Conservation (phyloP, 2,113 vertebrate genomes). For the Ochotona princeps region DNA sequence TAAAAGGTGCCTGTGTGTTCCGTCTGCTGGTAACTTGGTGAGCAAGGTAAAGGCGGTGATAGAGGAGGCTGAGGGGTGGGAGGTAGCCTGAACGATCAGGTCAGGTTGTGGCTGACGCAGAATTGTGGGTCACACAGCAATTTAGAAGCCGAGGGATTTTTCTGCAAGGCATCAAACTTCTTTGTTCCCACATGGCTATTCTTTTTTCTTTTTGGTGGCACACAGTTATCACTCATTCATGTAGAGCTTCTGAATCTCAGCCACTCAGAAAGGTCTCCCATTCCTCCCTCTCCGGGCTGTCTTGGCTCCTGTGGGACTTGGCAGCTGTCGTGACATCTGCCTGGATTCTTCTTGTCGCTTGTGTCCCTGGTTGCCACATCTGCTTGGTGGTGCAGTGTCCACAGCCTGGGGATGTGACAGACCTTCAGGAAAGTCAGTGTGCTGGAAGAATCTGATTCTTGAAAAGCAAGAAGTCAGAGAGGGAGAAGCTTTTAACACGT, state of each 20-base stretch:
- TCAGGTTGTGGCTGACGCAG: background rate
- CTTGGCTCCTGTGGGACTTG: background rate
- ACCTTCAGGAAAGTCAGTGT: conserved; percentile 24
- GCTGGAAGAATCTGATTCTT: background rate
- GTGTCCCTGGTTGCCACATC: background rate
- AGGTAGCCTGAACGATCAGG: rapidly evolving
- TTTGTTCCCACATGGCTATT: background rate
- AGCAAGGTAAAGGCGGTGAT: background rate
- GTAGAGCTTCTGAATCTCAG: background rate
- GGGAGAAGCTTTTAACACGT: background rate
- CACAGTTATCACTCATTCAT: background rate
- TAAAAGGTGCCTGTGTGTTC: background rate
- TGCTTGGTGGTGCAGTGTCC: background rate
- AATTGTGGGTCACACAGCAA: background rate
- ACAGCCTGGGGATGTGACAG: background rate
- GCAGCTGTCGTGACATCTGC: conserved; percentile 4
- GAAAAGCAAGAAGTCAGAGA: background rate
- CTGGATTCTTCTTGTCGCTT: background rate
- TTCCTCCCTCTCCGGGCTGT: background rate
- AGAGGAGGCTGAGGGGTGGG: background rate
- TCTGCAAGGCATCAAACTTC: background rate
- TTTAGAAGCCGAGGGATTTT: background rate
- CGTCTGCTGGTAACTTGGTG: background rate
- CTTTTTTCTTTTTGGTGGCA: background rate
- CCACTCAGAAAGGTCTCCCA: background rate